Evolutionary conservation across 2,888 invertebrate genomes (phyloP).

Genomic region (Agriotes lineatus): DNA sequence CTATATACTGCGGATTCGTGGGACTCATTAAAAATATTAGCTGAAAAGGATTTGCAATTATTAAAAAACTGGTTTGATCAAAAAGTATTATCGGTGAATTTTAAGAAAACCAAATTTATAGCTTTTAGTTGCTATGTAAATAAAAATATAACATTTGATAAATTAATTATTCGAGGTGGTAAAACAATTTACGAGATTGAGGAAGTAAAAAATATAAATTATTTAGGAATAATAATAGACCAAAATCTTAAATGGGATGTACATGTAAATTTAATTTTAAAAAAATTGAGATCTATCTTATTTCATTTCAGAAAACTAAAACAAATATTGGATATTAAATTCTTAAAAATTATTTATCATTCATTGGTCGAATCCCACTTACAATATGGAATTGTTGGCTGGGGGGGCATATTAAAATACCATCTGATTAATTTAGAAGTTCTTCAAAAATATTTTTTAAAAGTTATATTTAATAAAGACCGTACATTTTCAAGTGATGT

Average conservation of each 20-base stretch:
- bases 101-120: conserved; percentile 16
- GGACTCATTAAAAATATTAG: not conserved
- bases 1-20: not conserved
- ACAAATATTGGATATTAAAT: not conserved
- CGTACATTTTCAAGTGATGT: not conserved
- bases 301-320: not conserved
- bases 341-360: conserved; percentile 3
- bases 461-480: conserved; percentile 4
- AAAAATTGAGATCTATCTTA: not conserved
- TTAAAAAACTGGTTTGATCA: conserved; percentile 14
- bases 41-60: not conserved
- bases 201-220: not conserved
- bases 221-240: not conserved
- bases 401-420: not conserved
- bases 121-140: not conserved
- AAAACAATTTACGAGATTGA: not conserved
- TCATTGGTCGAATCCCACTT: conserved; percentile 11
- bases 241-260: not conserved
- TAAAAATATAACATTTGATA: not conserved
- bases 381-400: conserved; percentile 5
- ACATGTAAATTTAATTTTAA: not conserved
- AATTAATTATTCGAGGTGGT: not conserved
- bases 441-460: conserved; percentile 2
- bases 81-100: conserved; percentile 8
- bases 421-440: not conserved